These are phyloP conservation scores for Aromia moschata DNA, from an alignment of 2,888 invertebrate species.

Conservation along the genomic window DNA sequence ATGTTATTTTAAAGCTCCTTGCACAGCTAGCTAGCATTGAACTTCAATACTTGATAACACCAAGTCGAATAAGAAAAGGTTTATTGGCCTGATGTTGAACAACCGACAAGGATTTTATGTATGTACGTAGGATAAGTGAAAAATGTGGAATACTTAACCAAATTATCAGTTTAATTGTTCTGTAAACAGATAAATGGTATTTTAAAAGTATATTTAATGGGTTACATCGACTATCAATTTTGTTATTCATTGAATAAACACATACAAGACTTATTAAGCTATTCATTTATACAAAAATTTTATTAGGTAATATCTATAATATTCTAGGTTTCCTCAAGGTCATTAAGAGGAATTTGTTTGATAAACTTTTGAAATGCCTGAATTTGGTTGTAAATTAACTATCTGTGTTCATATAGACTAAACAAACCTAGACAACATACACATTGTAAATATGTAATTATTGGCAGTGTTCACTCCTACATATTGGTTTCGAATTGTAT, in stretches of 20 bases:
- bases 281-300: neutral
- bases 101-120: too few relatives aligned
- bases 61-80: neutral
- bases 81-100: slow-evolving; percentile 1
- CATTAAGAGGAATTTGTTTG: neutral
- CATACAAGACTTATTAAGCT: too few relatives aligned
- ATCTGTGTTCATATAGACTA: too few relatives aligned
- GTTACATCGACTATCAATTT: too few relatives aligned
- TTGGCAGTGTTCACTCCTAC: too few relatives aligned
- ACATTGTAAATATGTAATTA: neutral
- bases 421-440: neutral
- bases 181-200: too few relatives aligned
- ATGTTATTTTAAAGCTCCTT: slow-evolving; percentile 12
- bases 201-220: too few relatives aligned
- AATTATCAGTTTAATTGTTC: too few relatives aligned
- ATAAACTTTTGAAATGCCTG: neutral
- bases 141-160: too few relatives aligned
- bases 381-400: neutral
- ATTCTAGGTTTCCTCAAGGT: neutral
- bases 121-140: too few relatives aligned
- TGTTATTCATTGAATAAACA: neutral
- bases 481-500: neutral
- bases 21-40: slow-evolving; percentile 10
- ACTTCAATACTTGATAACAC: slow-evolving; percentile 11
- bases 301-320: neutral